Conservation (phyloP, 2,797 vertebrate genomes). For the Lophius americanus region DNA sequence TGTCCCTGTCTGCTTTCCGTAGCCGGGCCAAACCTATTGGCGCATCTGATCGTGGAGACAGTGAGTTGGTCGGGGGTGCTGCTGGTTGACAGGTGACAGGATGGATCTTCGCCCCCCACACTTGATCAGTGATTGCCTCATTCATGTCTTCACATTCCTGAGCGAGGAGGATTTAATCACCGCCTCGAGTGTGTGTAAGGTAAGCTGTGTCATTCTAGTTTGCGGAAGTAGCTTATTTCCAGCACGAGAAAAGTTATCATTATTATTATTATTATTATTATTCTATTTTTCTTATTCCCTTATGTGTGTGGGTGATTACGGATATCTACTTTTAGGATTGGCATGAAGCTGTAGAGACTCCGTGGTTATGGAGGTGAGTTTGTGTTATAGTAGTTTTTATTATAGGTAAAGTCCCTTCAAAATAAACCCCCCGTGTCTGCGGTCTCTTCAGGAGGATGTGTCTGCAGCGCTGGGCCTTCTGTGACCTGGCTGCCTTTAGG, state of each 20-base stretch:
- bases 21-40: constrained; percentile 6
- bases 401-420: neutral
- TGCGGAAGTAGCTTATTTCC: constrained; percentile 59
- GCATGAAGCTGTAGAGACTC: constrained; percentile 72
- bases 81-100: fast-evolving
- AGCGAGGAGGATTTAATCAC: constrained; percentile 75
- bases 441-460: constrained; percentile 78
- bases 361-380: constrained; percentile 79
- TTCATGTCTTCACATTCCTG: constrained; percentile 80
- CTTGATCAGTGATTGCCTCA: constrained; percentile 76
- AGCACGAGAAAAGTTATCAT: too few species aligned
- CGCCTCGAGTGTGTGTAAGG: constrained; percentile 81
- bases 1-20: constrained; percentile 60
- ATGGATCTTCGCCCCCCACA: constrained; percentile 53
- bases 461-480: constrained; percentile 83
- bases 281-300: too few species aligned
- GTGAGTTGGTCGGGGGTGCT: fast-evolving
- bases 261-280: too few species aligned
- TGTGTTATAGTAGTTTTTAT: too few species aligned
- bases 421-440: neutral
- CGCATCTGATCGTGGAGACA: too few species aligned
- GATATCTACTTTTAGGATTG: constrained; percentile 61
- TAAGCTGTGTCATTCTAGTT: constrained; percentile 40
- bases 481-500: constrained; percentile 67
- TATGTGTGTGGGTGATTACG: neutral